Conservation (phyloP, 1,140 invertebrate species). For the Trichonephila clavata region DNA sequence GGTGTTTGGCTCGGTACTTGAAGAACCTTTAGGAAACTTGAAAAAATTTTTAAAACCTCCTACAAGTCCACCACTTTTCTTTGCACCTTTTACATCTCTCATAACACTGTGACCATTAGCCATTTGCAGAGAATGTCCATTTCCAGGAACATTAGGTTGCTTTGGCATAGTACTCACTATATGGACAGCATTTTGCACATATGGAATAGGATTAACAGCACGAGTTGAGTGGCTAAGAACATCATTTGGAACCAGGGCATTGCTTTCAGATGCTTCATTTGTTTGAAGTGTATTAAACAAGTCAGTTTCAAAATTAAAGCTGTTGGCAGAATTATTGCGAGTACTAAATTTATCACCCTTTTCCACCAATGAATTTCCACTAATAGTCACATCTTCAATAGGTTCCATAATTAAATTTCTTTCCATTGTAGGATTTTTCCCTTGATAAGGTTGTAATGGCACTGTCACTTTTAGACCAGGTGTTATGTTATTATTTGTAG, state of each 20-base stretch:
- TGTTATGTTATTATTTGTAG: conserved; percentile 61
- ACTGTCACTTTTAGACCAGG: conserved; percentile 79
- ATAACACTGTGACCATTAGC: conserved; percentile 24
- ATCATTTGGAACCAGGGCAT: conserved; percentile 81
- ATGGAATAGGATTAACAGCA: conserved; percentile 86
- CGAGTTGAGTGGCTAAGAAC: conserved; percentile 79
- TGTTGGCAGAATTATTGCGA: conserved; percentile 79
- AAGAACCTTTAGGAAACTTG: conserved; percentile 45
- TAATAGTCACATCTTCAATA: conserved; percentile 84
- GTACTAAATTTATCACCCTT: conserved; percentile 82
- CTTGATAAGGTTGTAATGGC: conserved; percentile 89
- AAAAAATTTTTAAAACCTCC: conserved; percentile 66
- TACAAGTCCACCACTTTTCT: conserved; percentile 31
- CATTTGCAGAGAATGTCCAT: conserved; percentile 77
- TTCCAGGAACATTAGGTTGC: conserved; percentile 83
- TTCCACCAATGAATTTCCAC: conserved; percentile 86
- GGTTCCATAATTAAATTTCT: conserved; percentile 88
- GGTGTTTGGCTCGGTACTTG: not conserved
- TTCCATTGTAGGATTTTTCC: conserved; percentile 93
- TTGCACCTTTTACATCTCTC: not conserved
- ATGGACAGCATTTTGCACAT: conserved; percentile 89
- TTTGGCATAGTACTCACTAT: conserved; percentile 81
- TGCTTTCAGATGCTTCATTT: conserved; percentile 79
- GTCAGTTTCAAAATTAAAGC: conserved; percentile 82
- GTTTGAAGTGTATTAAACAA: conserved; percentile 79